Base-by-base conservation (phyloP, 1,140 invertebrate genomes). In the Drosophila nigromelanica region DNA sequence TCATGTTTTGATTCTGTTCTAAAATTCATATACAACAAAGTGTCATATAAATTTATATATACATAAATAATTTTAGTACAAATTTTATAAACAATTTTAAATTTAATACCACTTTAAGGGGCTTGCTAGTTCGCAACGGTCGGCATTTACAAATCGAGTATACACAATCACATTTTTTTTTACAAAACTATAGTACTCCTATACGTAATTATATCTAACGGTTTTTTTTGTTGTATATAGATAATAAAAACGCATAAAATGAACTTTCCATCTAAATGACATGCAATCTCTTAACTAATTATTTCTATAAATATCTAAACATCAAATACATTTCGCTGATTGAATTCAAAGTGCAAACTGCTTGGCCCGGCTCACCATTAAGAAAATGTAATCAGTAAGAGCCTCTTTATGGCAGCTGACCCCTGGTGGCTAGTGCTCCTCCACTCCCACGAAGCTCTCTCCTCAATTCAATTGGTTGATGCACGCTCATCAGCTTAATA, bases 401-500 rank as follows among this genome's bases (percentile, higher is more conserved):
- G 67, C 11, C 67, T 48, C 15, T 55, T 58, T 15, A 40, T 39
- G 54, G 45, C 45, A 56, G 61, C 27, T 66, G 61, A 71, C 61
- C 61, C 27, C 14, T 6, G 14, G 1, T n/a, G 12, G 21, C 24
- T 11, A 12, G 21, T 18, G 10, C 15, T 33, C 48, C 37, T 10
- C 30, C 21, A 5, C 21, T 4, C n/a, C 24, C 27, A 12, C 50
- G 18, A 18, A 11, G 15, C 42, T 7, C 42, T 4, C 37, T 12
- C 11, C 4, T 11, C 27, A 24, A 48, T 48, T 48, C 15, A 35
- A 60, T 60, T 60, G 3, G 5, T 2, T 6, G 30, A 27, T 6
- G 27, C 27, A 27, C 27, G 27, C 27, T 27, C 27, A 27, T 27
- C 27, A 27, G 4, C 27, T 27, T 10, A 47, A 59, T 45, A 27